These are phyloP conservation scores for Volucella inflata DNA, from an alignment of 2,888 invertebrate genomes.

Conservation along the genomic window DNA sequence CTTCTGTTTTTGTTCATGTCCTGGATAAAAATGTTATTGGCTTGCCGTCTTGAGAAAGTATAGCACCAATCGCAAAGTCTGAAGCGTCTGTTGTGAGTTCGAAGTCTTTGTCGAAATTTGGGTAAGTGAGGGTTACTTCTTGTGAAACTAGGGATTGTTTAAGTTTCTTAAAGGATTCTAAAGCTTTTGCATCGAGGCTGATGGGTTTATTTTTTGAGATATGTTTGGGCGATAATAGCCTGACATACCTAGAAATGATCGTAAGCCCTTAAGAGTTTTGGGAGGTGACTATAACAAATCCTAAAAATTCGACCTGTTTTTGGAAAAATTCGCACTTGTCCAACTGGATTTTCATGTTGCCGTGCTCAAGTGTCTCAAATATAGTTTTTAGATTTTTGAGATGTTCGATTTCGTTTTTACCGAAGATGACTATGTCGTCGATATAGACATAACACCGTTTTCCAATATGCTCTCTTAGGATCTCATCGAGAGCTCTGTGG, in stretches of 20 bases:
- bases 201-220: slow-evolving; percentile 45
- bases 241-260: slow-evolving; percentile 49
- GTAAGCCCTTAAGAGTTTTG: slow-evolving; percentile 45
- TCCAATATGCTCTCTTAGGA: slow-evolving; percentile 29
- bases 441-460: slow-evolving; percentile 32
- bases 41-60: slow-evolving; percentile 11
- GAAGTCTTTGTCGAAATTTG: slow-evolving; percentile 47
- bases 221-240: slow-evolving; percentile 53
- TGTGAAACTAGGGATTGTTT: slow-evolving; percentile 45
- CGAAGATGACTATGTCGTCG: slow-evolving; percentile 36
- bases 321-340: slow-evolving; percentile 33
- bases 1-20: no score
- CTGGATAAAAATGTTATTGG: slow-evolving; percentile 3
- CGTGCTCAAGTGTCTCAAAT: neutral
- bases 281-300: slow-evolving; percentile 48
- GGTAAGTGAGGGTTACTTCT: slow-evolving; percentile 47
- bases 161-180: slow-evolving; percentile 46
- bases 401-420: slow-evolving; percentile 24
- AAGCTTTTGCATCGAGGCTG: slow-evolving; percentile 18
- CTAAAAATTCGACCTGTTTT: slow-evolving; percentile 47
- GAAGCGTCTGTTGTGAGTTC: slow-evolving; percentile 50
- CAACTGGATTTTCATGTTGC: slow-evolving; percentile 11
- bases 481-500: slow-evolving; percentile 31
- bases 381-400: neutral
- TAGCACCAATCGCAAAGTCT: slow-evolving; percentile 38